Percentiles rank a stretch among this genome's conserved stretches.
phyloP scores from a whole-genome alignment of 2,888 invertebrate species.

The Beris morrisii region DNA sequence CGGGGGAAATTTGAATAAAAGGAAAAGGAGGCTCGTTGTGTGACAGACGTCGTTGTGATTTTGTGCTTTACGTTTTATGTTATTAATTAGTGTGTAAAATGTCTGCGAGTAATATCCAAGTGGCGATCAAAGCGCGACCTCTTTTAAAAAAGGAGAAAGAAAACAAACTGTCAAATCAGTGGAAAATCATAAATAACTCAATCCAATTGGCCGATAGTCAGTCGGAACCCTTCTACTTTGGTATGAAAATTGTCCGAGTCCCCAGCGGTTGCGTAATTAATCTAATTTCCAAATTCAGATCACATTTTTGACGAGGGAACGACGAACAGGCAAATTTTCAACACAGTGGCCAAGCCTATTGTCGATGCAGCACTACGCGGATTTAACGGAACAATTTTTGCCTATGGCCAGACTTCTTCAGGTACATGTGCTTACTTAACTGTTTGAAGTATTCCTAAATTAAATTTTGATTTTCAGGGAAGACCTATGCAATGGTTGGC shows the following conservation, averaged over 20 bases:
- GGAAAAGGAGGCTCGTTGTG: background rate
- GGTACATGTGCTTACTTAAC: constrained; percentile 55
- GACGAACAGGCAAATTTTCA: constrained; percentile 66
- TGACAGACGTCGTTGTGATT: background rate
- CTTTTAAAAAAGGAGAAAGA: constrained; percentile 66
- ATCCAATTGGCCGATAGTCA: constrained; percentile 63
- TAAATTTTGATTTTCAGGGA: constrained; percentile 50
- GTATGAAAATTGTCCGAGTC: constrained; percentile 43
- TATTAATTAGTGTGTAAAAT: constrained; percentile 3
- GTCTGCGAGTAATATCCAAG: constrained; percentile 67
- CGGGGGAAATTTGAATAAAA: background rate
- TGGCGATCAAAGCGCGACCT: constrained; percentile 74
- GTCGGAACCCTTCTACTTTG: constrained; percentile 57
- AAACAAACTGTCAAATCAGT: constrained; percentile 61
- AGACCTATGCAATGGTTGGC: constrained; percentile 85
- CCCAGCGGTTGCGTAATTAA: background rate
- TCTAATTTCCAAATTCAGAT: constrained; percentile 61
- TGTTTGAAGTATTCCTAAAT: background rate
- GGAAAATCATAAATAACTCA: constrained; percentile 64
- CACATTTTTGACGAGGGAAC: constrained; percentile 67
- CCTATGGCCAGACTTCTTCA: constrained; percentile 89
- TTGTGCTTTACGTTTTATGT: background rate
- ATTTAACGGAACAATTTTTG: constrained; percentile 86
- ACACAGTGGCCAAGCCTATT: constrained; percentile 70
- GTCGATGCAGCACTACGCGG: constrained; percentile 72